These are phyloP conservation scores for Cotesia typhae DNA, from an alignment of 1,140 invertebrate genomes.

Conservation along the genomic window DNA sequence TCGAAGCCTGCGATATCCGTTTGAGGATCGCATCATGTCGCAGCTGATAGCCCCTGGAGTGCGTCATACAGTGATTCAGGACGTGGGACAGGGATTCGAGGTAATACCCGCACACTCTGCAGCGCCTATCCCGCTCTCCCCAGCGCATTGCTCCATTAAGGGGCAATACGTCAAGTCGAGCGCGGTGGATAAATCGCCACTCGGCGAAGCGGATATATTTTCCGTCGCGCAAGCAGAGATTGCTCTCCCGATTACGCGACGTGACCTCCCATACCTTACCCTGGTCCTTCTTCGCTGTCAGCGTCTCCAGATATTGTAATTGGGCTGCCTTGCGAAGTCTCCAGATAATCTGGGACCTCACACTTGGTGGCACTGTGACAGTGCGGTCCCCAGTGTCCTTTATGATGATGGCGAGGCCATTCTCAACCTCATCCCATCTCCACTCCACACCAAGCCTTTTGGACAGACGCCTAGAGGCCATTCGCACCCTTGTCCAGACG, in stretches of 20 bases:
- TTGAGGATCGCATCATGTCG: neutral
- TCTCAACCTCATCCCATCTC: neutral
- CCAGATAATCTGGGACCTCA: neutral
- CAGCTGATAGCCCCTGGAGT: neutral
- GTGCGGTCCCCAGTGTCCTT: too few relatives aligned
- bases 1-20: neutral
- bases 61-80: neutral
- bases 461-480: neutral
- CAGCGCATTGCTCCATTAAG: slow-evolving; percentile 11
- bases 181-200: neutral
- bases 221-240: neutral
- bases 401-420: neutral
- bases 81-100: neutral
- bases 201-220: neutral
- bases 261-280: neutral
- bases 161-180: neutral
- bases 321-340: neutral
- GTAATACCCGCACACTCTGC: neutral
- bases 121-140: neutral
- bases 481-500: neutral
- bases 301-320: neutral
- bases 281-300: neutral
- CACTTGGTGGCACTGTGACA: neutral
- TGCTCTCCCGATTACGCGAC: neutral
- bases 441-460: neutral